Evolutionary conservation across 2,888 invertebrate genomes (phyloP).

Genomic region (Panopea generosa): DNA sequence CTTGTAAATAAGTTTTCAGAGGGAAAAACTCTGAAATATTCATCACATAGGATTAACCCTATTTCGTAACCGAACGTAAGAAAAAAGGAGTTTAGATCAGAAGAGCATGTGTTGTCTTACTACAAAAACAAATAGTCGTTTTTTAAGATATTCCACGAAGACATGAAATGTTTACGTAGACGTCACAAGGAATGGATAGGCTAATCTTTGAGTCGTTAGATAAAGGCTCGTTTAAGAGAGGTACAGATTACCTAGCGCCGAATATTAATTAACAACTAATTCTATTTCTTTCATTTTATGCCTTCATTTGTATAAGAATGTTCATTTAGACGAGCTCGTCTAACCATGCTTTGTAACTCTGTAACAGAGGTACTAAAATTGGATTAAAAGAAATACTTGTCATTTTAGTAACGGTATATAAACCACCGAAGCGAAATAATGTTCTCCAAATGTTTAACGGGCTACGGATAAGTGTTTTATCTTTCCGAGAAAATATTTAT

Average conservation of each 20-base stretch:
- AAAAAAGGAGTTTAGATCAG: too few species aligned
- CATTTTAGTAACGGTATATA: slow-evolving; percentile 36
- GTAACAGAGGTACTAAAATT: slow-evolving; percentile 29
- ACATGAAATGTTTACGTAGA: too few species aligned
- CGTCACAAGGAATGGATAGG: too few species aligned
- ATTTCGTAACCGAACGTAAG: too few species aligned
- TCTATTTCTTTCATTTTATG: slow-evolving; percentile 18
- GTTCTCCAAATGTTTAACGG: slow-evolving; percentile 36
- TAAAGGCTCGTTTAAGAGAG: too few species aligned
- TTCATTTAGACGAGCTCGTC: slow-evolving; percentile 8
- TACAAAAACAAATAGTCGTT: too few species aligned
- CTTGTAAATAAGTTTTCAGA: too few species aligned
- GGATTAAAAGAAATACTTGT: slow-evolving; percentile 48
- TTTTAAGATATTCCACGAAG: too few species aligned
- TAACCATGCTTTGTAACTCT: slow-evolving; percentile 13
- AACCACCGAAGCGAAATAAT: slow-evolving; percentile 25
- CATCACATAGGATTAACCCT: too few species aligned
- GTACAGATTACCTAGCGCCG: slow-evolving; percentile 6
- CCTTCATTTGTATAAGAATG: slow-evolving; percentile 17
- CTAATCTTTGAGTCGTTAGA: too few species aligned
- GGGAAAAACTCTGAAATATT: too few species aligned
- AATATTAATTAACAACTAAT: not conserved
- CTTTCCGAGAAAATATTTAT: slow-evolving; percentile 32
- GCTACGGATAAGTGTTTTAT: slow-evolving; percentile 17
- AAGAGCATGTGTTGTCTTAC: too few species aligned